Evolutionary conservation across 1,140 invertebrate genomes (phyloP).

Genomic region (Aporrectodea caliginosa): DNA sequence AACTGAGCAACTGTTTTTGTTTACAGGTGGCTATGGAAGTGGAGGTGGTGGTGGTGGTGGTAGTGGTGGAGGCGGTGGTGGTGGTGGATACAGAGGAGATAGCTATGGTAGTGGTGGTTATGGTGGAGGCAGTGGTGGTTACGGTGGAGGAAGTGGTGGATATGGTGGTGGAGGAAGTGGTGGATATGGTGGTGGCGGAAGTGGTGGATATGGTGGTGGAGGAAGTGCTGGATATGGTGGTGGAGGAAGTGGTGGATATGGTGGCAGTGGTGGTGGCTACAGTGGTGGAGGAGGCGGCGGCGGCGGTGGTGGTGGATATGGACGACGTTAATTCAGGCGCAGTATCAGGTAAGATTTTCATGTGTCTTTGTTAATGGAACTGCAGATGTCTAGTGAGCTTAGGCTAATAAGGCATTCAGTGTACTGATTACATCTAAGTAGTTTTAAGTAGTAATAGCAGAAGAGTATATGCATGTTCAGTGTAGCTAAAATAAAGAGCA

Average conservation of each 20-base stretch:
- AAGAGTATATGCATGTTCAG: no score
- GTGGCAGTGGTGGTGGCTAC: neutral
- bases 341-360: no score
- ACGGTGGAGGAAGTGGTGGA: neutral
- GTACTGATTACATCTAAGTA: no score
- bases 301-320: neutral
- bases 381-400: no score
- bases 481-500: no score
- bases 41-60: neutral
- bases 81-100: neutral
- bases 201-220: neutral
- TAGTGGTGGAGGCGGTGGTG: neutral
- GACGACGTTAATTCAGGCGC: slow-evolving; percentile 2
- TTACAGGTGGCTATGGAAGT: slow-evolving; percentile 12
- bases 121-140: neutral
- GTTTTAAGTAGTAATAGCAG: no score
- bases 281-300: neutral
- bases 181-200: slow-evolving; percentile 1
- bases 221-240: neutral
- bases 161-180: slow-evolving; percentile 6
- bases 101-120: neutral
- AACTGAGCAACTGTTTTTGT: neutral
- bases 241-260: neutral
- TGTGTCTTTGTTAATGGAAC: no score
- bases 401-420: no score